These are phyloP conservation scores for Atrina japonica DNA, from an alignment of 2,888 invertebrate genomes.

Conservation along the genomic window DNA sequence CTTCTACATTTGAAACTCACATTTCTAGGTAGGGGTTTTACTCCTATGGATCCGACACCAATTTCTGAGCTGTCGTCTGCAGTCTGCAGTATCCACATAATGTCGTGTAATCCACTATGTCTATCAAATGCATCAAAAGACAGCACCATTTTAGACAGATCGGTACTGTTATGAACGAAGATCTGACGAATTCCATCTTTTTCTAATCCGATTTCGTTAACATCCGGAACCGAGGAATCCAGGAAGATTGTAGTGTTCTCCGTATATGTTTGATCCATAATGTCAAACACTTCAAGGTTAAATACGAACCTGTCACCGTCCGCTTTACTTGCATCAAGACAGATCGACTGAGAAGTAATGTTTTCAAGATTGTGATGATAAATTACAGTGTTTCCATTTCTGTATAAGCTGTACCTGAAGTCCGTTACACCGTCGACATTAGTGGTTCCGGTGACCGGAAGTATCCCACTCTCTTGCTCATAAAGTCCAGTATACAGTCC, in stretches of 20 bases:
- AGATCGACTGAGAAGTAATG: constrained; percentile 45
- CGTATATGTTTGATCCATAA: constrained; percentile 41
- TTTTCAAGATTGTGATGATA: constrained; percentile 33
- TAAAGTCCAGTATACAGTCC: constrained; percentile 46
- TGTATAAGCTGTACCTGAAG: constrained; percentile 39
- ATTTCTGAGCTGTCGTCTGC: too few relatives aligned
- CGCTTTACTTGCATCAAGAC: constrained; percentile 27
- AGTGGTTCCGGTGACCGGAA: constrained; percentile 54
- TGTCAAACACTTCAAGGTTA: constrained; percentile 47
- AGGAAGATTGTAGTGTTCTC: constrained; percentile 50
- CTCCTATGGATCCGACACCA: too few relatives aligned
- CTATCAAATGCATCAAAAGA: constrained; percentile 53
- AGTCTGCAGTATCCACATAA: too few relatives aligned
- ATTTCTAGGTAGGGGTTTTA: too few relatives aligned
- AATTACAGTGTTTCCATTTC: constrained; percentile 22
- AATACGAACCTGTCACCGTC: constrained; percentile 55
- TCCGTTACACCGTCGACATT: constrained; percentile 51
- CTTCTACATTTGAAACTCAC: too few relatives aligned
- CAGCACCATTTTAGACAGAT: constrained; percentile 54
- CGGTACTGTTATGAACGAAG: constrained; percentile 53
- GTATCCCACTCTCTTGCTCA: constrained; percentile 47
- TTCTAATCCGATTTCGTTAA: constrained; percentile 49
- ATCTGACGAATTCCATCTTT: constrained; percentile 48
- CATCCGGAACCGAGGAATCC: constrained; percentile 53
- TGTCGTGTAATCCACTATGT: constrained; percentile 52